Base-by-base conservation (phyloP, 2,888 invertebrate genomes). In the Frankliniella fusca region DNA sequence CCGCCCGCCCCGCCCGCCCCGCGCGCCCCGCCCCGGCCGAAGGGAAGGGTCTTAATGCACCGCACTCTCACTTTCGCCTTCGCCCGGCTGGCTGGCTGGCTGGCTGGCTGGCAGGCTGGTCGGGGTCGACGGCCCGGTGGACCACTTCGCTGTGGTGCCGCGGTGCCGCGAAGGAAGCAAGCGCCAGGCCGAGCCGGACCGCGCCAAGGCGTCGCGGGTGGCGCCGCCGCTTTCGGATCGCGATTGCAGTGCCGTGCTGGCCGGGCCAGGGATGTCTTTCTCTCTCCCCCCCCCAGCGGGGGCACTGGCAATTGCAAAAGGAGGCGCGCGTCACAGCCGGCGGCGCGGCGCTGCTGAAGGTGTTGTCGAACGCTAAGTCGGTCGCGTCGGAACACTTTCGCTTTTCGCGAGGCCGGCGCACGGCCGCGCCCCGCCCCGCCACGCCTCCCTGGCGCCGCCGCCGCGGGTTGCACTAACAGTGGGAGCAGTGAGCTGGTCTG, bases 51-150 rank as follows among this genome's bases (percentile, higher is more conserved):
- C 61, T 61, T 61, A 61, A 61, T 61, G 61, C n/a, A 61, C n/a
- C n/a, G 20, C 70, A 76, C 70, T 76, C 70, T 76, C 70, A 76
- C 84, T 84, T 82, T 84, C 83, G 86, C 86, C 85, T 85, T 85
- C 86, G 86, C n/a, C 70, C 3, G 54, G 23, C 65, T 65, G 65
- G 18, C 65, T 18, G 65, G 20, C 65, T 9, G 20, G 86, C 85
- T 81, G 80, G 82, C 79, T 9, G 70, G 70, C 11, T 9, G 70
- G 65, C 65, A 65, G 8, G n/a, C n/a, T n/a, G n/a, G 54, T 20
- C 54, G 54, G 38, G 54, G 54, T 54, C 54, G 54, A 15, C 20
- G 54, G 54, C 54, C 54, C 18, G 18, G 54, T 20, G 54, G 54
- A 20, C 18, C 15, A 54, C 15, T 54, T 54, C 10, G 38, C 38